Percentiles rank a stretch among this genome's conserved stretches.
Conservation (phyloP, 1,140 invertebrate genomes). For the Argopecten irradians region DNA sequence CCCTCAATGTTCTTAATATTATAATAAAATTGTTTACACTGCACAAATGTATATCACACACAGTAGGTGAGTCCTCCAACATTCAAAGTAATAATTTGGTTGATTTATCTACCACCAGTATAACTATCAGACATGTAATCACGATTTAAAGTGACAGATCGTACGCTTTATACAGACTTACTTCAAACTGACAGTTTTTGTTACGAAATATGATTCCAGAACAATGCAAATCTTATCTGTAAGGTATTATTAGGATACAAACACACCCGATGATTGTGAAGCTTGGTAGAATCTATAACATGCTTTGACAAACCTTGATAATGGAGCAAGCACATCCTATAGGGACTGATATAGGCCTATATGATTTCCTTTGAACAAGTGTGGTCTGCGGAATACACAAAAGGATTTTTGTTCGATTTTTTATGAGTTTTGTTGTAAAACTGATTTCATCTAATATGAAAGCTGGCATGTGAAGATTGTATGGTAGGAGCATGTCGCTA, state of each 20-base stretch:
- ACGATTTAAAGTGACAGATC: not conserved
- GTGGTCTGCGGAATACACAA: not conserved
- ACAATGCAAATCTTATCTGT: conserved; percentile 6
- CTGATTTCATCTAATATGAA: not conserved
- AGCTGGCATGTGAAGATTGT: not conserved
- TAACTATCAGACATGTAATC: not conserved
- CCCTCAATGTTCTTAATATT: no score
- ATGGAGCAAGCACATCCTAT: not conserved
- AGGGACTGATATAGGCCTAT: not conserved
- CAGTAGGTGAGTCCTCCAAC: no score
- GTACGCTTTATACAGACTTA: not conserved
- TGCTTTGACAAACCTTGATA: not conserved
- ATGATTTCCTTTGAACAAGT: not conserved
- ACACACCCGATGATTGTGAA: not conserved
- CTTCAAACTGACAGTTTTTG: not conserved
- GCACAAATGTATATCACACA: no score
- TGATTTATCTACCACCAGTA: no score
- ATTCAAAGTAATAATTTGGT: no score
- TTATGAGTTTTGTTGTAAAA: not conserved
- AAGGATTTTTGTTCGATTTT: not conserved
- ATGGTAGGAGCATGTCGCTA: not conserved
- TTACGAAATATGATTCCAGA: conserved; percentile 10
- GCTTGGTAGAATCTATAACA: not conserved
- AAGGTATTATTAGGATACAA: not conserved
- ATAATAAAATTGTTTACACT: no score